A percentile compares a stretch with the other conserved stretches of the same genome.
These are phyloP conservation scores for Papilio elwesi DNA, from an alignment of 2,888 invertebrate genomes.

Conservation along the genomic window DNA sequence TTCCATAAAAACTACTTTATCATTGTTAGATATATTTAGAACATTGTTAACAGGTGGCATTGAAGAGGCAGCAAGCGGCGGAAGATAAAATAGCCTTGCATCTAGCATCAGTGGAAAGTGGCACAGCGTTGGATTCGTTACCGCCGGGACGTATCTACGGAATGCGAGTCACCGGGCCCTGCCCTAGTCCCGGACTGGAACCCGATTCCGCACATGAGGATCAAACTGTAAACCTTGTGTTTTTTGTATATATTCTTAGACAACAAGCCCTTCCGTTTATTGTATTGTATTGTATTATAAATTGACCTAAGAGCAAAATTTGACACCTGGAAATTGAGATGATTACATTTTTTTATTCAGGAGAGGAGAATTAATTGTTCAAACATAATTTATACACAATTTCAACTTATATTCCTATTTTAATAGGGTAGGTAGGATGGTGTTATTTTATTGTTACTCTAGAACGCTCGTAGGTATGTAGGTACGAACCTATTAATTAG, in stretches of 20 bases:
- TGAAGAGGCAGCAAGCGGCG: constrained; percentile 98
- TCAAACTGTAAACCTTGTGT: constrained; percentile 55
- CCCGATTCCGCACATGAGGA: constrained; percentile 75
- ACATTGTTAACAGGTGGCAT: constrained; percentile 88
- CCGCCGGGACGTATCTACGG: constrained; percentile 97
- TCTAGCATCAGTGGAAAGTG: constrained; percentile 88
- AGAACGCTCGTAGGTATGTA: too few relatives aligned
- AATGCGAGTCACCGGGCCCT: constrained; percentile 92
- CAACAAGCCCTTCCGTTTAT: not conserved
- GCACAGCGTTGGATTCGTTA: constrained; percentile 85
- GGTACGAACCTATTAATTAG: too few relatives aligned
- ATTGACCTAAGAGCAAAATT: too few relatives aligned
- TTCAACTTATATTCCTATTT: too few relatives aligned
- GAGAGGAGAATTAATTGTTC: too few relatives aligned
- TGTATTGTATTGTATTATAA: too few relatives aligned
- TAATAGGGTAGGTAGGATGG: too few relatives aligned
- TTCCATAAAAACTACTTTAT: too few relatives aligned
- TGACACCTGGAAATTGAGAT: too few relatives aligned
- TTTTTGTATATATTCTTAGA: not conserved
- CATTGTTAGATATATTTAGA: not conserved
- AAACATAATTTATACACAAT: too few relatives aligned
- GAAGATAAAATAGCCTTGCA: constrained; percentile 98
- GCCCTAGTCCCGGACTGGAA: constrained; percentile 79
- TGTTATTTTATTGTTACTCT: too few relatives aligned
- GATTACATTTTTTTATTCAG: too few relatives aligned